Evolutionary conservation across 2,113 vertebrate genomes (phyloP).

Genomic region (Columba livia): DNA sequence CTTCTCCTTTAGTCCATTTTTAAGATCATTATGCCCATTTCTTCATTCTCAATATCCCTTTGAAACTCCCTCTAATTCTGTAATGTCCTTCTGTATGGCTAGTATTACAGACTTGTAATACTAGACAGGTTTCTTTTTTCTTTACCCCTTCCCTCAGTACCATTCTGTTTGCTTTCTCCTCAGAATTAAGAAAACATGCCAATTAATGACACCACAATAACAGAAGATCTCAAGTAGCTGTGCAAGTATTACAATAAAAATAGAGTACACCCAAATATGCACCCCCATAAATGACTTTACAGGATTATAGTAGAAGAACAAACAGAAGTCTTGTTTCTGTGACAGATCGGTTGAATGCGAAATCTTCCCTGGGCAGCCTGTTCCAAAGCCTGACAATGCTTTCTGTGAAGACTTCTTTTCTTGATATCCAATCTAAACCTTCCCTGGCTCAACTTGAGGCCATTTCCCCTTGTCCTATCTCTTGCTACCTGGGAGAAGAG

Average conservation of each 20-base stretch:
- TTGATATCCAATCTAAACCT: too few relatives aligned
- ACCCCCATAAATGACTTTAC: background rate
- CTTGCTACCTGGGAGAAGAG: too few relatives aligned
- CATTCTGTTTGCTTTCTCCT: background rate
- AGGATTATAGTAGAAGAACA: background rate
- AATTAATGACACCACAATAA: background rate
- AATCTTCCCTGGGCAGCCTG: background rate
- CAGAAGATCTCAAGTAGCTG: background rate
- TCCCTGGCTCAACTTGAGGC: too few relatives aligned
- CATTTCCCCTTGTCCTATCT: too few relatives aligned
- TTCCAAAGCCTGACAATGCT: too few relatives aligned
- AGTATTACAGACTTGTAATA: background rate
- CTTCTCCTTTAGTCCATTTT: background rate
- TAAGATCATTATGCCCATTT: background rate
- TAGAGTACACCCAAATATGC: background rate
- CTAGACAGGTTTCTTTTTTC: accelerated
- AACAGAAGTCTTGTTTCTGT: background rate
- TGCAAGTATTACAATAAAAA: background rate
- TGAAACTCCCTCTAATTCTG: background rate
- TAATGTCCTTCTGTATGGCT: background rate
- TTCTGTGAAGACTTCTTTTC: too few relatives aligned
- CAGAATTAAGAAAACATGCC: background rate
- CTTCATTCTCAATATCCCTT: background rate
- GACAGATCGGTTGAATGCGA: background rate
- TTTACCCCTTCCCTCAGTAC: background rate